Conservation (phyloP, 1,140 invertebrate genomes). For the Zaprionus kolodkinae region DNA sequence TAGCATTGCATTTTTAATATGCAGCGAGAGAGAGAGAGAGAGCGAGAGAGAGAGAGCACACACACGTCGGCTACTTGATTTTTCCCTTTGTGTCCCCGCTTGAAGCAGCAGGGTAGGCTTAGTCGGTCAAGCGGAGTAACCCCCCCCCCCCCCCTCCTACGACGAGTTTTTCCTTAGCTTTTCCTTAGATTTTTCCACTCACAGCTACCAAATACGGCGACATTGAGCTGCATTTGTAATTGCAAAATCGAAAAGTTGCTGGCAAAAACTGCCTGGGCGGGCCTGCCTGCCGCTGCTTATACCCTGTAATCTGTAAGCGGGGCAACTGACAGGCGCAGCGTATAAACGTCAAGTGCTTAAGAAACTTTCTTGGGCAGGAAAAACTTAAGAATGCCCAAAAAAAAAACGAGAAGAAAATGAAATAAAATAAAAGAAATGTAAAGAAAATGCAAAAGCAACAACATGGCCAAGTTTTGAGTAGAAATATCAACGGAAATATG, state of each 20-base stretch:
- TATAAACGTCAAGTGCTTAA: slow-evolving; percentile 37
- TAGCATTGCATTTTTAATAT: slow-evolving; percentile 60
- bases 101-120: too few species aligned
- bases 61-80: slow-evolving; percentile 44
- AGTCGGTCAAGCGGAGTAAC: slow-evolving; percentile 6
- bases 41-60: slow-evolving; percentile 8
- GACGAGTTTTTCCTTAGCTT: not conserved
- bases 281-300: not conserved
- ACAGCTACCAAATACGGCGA: too few species aligned
- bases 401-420: not conserved
- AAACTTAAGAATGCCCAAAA: slow-evolving; percentile 43
- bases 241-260: slow-evolving; percentile 1
- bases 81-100: slow-evolving; percentile 18
- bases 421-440: not conserved
- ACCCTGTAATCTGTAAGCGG: slow-evolving; percentile 11
- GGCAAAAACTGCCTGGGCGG: not conserved
- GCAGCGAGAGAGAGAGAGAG: not conserved
- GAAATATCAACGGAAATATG: slow-evolving; percentile 74
- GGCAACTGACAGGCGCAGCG: not conserved
- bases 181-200: not conserved
- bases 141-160: too few species aligned
- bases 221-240: not conserved
- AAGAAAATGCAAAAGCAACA: slow-evolving; percentile 34
- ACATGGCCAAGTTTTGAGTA: slow-evolving; percentile 61
- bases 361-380: slow-evolving; percentile 30